Evolutionary conservation across 2,113 vertebrate species (phyloP), one percentile per base, ranked within the genome.

Genomic region (Muscicapa adusta): DNA sequence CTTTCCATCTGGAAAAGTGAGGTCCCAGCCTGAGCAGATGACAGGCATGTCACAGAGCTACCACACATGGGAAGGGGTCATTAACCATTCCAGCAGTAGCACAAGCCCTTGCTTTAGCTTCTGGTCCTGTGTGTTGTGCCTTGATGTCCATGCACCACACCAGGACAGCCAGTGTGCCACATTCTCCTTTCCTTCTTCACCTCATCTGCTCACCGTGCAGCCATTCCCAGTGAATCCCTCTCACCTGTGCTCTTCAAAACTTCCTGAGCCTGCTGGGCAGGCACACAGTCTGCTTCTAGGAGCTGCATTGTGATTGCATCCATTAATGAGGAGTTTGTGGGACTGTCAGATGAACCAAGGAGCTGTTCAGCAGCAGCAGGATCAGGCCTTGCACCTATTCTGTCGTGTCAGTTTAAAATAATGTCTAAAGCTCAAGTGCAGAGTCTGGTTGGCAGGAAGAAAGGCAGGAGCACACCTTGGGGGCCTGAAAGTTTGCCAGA

Each of bases 61-160:
- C 14, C 61, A 18, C 45, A 18, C 2, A 0, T 23, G 81, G 43
- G 51, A 29, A 43, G 34, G 31, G 24, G 3, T 82, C 43, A 7
- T 38, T 56, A 14, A 18, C 51, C 56, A 38, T 51, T 66, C 38
- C 51, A 73, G 74, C 48, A 68, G 50, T 2, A 92, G 50, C 73
- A 68, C 31, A 40, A 85, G 43, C 56, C 77, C 28, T 91, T 76
- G 71, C 74, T 90, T 66, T 70, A 88, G 54, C 75, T 79, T 90
- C 56, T 72, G 50, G 19, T 38, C 56, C 28, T 66, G 38, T 83
- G 67, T 51, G 7, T 62, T 84, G 6, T 67, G 57, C 70, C 33
- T 50, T 31, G 74, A 38, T 62, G 84, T n/a, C 77, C 51, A 2
- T 5, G 14, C 51, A 17, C 33, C 33, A 18, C 50, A 33, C 29